Conservation (phyloP, 2,797 vertebrate species). For the Poliocrania exsul region DNA sequence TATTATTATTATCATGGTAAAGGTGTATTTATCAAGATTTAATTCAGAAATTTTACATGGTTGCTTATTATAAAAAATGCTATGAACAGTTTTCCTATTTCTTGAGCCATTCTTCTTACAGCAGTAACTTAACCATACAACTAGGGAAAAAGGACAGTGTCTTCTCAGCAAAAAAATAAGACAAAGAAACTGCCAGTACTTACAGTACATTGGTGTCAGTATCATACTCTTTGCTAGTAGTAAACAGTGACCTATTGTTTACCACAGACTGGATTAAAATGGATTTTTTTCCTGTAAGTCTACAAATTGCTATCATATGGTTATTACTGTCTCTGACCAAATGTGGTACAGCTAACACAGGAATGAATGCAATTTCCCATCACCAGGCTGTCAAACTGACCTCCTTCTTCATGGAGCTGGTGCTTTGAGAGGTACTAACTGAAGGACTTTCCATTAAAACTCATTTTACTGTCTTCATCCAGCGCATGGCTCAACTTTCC, state of each 20-base stretch:
- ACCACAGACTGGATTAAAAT: not conserved
- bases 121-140: not conserved
- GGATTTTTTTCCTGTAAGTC: not conserved
- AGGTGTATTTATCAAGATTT: not conserved
- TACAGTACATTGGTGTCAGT: not conserved
- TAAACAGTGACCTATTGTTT: not conserved
- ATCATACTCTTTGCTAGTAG: not conserved
- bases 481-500: not conserved
- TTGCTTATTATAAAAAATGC: not conserved
- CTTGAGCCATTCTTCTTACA: not conserved
- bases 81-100: not conserved
- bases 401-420: conserved; percentile 6
- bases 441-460: conserved; percentile 50
- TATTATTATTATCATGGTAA: not conserved
- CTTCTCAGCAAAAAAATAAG: not conserved
- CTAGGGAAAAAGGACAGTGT: not conserved
- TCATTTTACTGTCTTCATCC: conserved; percentile 40
- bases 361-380: not conserved
- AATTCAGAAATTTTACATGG: not conserved
- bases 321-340: not conserved
- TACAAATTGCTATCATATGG: not conserved
- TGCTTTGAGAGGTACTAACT: conserved; percentile 41
- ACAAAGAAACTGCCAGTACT: not conserved
- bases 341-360: not conserved
- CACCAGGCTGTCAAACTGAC: not conserved